A percentile compares a stretch with the other conserved stretches of the same genome.
phyloP scores from a whole-genome alignment of 2,888 invertebrate genomes.

The Xestia ashworthii region DNA sequence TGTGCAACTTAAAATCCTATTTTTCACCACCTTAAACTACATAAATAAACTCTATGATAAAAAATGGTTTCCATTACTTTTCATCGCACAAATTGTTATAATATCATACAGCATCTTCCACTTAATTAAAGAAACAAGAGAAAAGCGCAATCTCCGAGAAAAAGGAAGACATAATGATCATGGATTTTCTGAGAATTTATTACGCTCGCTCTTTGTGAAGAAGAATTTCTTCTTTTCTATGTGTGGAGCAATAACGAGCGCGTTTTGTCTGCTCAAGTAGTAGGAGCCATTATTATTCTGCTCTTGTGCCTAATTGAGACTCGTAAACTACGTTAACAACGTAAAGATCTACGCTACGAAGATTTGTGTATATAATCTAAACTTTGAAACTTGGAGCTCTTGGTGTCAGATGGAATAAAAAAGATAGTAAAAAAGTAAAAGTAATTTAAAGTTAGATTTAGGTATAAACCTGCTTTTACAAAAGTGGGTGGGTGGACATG shows the following conservation, averaged over 20 bases:
- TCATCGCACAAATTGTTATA: background rate
- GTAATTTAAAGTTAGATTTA: background rate
- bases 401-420: background rate
- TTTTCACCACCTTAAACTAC: background rate
- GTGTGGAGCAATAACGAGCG: constrained; percentile 19
- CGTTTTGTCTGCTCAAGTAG: constrained; percentile 16
- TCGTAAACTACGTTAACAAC: constrained; percentile 23
- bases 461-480: background rate
- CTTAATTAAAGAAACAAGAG: constrained; percentile 5
- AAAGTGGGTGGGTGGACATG: background rate
- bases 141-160: constrained; percentile 22
- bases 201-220: constrained; percentile 6
- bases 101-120: background rate
- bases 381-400: background rate
- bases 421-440: background rate
- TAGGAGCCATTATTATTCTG: constrained; percentile 33
- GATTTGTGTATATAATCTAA: constrained; percentile 5
- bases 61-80: background rate
- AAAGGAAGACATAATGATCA: constrained; percentile 33
- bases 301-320: constrained; percentile 34
- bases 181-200: constrained; percentile 45
- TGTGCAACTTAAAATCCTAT: background rate
- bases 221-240: constrained; percentile 32
- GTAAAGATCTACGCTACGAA: background rate
- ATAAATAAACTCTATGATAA: background rate